A percentile compares a stretch with the other conserved stretches of the same genome.
phyloP scores from a whole-genome alignment of 1,140 invertebrate genomes.

The Propsilocerus akamusi region DNA sequence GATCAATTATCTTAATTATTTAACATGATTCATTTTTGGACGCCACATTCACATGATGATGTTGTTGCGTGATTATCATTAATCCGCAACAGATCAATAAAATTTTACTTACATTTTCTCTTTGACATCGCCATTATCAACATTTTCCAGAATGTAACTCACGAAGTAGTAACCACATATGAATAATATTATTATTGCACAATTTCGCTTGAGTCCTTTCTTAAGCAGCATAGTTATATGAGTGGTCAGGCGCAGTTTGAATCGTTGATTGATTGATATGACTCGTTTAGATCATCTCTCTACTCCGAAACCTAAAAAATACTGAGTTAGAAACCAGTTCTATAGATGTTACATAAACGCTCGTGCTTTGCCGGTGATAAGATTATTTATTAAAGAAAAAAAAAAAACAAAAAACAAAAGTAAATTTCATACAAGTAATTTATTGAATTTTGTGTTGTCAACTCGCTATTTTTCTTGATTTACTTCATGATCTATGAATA shows the following conservation, averaged over 20 bases:
- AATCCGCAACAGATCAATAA: not conserved
- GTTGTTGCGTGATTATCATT: not conserved
- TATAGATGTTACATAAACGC: not conserved
- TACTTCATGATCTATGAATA: too few relatives aligned
- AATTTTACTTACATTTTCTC: not conserved
- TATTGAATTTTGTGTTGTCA: too few relatives aligned
- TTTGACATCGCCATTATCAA: not conserved
- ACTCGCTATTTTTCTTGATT: too few relatives aligned
- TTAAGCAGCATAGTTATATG: not conserved
- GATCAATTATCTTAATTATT: not conserved
- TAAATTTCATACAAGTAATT: too few relatives aligned
- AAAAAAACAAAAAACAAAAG: too few relatives aligned
- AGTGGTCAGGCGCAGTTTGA: not conserved
- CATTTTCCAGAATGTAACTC: not conserved
- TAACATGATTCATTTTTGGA: not conserved
- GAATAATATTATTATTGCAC: not conserved
- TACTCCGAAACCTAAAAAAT: not conserved
- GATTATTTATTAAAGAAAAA: not conserved
- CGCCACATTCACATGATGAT: not conserved
- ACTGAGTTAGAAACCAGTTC: not conserved
- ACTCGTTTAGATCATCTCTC: not conserved
- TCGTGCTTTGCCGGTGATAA: not conserved
- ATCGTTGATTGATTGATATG: not conserved
- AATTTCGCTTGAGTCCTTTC: not conserved
- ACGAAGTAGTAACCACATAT: not conserved